Conservation (phyloP, 2,888 invertebrate species). For the Omphaloscelis lunosa region DNA sequence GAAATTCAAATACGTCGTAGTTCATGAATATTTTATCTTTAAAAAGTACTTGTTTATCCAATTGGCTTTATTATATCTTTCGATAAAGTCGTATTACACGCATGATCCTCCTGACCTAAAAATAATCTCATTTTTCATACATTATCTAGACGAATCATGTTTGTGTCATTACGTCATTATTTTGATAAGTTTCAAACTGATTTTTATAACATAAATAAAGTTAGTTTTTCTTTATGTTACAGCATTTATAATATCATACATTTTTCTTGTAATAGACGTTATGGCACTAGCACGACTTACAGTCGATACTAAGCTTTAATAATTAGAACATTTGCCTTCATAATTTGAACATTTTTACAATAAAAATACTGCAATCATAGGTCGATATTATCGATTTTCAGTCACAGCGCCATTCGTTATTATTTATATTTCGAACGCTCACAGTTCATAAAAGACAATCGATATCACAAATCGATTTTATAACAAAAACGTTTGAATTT, state of each 20-base stretch:
- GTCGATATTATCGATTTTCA: constrained; percentile 38
- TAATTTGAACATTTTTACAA: constrained; percentile 56
- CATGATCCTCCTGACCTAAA: constrained; percentile 39
- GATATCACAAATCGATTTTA: constrained; percentile 5
- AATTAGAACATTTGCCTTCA: constrained; percentile 56
- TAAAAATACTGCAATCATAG: constrained; percentile 49
- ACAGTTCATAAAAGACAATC: constrained; percentile 17
- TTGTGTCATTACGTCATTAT: constrained; percentile 10
- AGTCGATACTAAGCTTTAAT: constrained; percentile 58
- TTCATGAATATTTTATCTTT: constrained; percentile 41
- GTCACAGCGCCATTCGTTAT: constrained; percentile 47
- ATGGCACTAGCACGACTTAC: constrained; percentile 64
- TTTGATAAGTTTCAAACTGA: constrained; percentile 24
- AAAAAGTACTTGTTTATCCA: constrained; percentile 45
- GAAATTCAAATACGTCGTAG: constrained; percentile 8
- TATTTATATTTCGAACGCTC: constrained; percentile 34
- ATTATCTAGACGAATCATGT: constrained; percentile 25
- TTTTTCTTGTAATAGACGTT: constrained; percentile 49
- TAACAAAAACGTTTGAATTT: constrained; percentile 24
- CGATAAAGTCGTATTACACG: constrained; percentile 41
- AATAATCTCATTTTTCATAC: constrained; percentile 47
- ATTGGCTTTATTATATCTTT: constrained; percentile 37
- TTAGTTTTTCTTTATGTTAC: constrained; percentile 40
- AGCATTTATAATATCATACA: constrained; percentile 50
- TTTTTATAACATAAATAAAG: constrained; percentile 47